phyloP scores from a whole-genome alignment of 2,888 invertebrate genomes.

The Drosophila phalerata region DNA sequence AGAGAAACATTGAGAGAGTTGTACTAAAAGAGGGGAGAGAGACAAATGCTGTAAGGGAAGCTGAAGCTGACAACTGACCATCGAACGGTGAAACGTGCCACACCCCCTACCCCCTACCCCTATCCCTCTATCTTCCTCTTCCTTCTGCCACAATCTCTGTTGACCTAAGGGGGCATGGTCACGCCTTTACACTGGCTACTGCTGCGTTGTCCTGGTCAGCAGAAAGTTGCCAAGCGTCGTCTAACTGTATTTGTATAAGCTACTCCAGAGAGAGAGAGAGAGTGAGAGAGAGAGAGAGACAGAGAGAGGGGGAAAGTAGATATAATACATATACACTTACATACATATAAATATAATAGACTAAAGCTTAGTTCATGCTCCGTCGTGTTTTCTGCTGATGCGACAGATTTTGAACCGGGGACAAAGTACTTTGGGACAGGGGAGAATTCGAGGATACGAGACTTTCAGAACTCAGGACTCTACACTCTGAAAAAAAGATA shows the following conservation, averaged over 20 bases:
- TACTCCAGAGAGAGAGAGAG: conserved; percentile 12
- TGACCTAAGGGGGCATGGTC: conserved; percentile 21
- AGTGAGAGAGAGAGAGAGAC: neutral
- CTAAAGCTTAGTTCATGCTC: conserved; percentile 16
- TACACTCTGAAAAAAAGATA: conserved; percentile 16
- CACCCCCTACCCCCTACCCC: neutral
- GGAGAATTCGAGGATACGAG: neutral
- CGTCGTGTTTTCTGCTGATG: conserved; percentile 67
- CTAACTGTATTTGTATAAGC: conserved; percentile 73
- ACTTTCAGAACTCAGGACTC: conserved; percentile 16
- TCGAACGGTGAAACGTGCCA: conserved; percentile 64
- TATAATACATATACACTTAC: conserved; percentile 9
- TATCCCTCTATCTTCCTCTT: neutral
- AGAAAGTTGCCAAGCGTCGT: conserved; percentile 29
- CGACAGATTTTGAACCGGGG: conserved; percentile 67
- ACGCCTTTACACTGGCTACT: conserved; percentile 17
- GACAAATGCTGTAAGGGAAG: neutral
- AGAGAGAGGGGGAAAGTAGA: neutral
- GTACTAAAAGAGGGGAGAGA: neutral
- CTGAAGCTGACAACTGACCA: conserved; percentile 59
- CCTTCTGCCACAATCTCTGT: neutral
- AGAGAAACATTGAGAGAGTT: conserved; percentile 27
- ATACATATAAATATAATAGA: conserved; percentile 60
- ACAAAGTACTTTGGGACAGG: conserved; percentile 35
- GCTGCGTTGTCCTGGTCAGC: conserved; percentile 59